Percentiles rank a stretch among this genome's conserved stretches.
These are phyloP conservation scores for Apodemus agrarius DNA, from an alignment of 2,797 vertebrate genomes.

Conservation along the genomic window DNA sequence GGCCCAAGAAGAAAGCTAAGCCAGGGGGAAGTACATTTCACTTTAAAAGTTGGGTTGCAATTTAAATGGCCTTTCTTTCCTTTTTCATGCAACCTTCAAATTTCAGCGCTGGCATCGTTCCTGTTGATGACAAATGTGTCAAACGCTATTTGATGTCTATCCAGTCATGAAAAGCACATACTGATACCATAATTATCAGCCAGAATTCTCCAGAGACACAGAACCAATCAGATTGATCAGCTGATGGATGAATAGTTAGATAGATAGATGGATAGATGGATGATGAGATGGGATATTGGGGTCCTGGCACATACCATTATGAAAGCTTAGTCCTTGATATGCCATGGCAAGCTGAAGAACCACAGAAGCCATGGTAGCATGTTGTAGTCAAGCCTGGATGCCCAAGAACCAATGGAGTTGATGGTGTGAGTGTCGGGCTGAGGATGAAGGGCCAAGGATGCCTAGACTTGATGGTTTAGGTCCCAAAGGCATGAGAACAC, in stretches of 20 bases:
- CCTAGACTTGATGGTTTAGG: background rate
- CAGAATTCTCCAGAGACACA: background rate
- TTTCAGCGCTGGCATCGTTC: background rate
- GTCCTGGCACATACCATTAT: background rate
- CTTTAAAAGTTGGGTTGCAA: slow-evolving; percentile 61
- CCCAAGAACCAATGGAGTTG: background rate
- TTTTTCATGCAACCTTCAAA: slow-evolving; percentile 62
- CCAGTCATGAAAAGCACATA: background rate
- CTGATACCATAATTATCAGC: background rate
- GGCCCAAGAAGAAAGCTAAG: slow-evolving; percentile 71
- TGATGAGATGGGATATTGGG: background rate
- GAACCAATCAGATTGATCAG: background rate
- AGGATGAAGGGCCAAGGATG: background rate
- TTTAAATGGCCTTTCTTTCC: slow-evolving; percentile 68
- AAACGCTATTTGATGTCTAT: background rate
- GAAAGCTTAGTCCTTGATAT: background rate
- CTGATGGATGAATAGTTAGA: too few species aligned
- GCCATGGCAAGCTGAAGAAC: background rate
- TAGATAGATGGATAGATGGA: background rate
- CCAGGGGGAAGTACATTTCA: slow-evolving; percentile 1
- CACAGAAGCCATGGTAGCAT: background rate
- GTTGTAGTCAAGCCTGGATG: background rate
- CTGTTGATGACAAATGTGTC: background rate
- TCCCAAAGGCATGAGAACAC: background rate
- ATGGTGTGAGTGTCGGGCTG: background rate